Evolutionary conservation across 1,140 invertebrate species (phyloP).

Genomic region (Manduca sexta): DNA sequence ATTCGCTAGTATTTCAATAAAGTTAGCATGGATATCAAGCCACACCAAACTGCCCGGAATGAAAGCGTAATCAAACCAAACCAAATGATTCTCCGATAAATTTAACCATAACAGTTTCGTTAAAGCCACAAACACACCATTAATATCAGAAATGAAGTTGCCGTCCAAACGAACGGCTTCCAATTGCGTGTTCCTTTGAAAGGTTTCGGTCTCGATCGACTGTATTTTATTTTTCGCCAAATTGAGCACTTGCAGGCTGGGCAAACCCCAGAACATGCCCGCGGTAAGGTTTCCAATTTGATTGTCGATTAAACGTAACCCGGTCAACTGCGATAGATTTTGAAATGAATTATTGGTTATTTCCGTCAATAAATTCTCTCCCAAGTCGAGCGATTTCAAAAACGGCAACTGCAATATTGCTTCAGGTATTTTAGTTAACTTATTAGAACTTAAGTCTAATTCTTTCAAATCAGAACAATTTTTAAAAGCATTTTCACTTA

Average conservation of each 20-base stretch:
- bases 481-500: conserved; percentile 85
- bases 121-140: conserved; percentile 82
- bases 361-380: conserved; percentile 85
- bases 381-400: conserved; percentile 85
- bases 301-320: conserved; percentile 86
- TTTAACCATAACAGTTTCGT: conserved; percentile 87
- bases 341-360: conserved; percentile 82
- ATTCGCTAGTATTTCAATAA: conserved; percentile 83
- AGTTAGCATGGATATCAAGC: conserved; percentile 88
- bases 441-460: conserved; percentile 88
- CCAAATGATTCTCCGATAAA: conserved; percentile 87
- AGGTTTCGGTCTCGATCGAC: conserved; percentile 82
- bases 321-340: conserved; percentile 84
- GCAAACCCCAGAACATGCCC: conserved; percentile 80
- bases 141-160: conserved; percentile 85
- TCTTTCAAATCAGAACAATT: conserved; percentile 87
- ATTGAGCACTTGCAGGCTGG: conserved; percentile 85
- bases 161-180: conserved; percentile 87
- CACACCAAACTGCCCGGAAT: conserved; percentile 85
- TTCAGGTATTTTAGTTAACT: conserved; percentile 80
- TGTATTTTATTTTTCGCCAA: conserved; percentile 87
- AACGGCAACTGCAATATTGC: conserved; percentile 84
- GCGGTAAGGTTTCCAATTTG: conserved; percentile 84
- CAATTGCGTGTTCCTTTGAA: conserved; percentile 82
- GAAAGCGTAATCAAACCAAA: conserved; percentile 87